A percentile compares a stretch with the other conserved stretches of the same genome.
Evolutionary conservation across 2,797 vertebrate genomes (phyloP).

Genomic region (Cuniculus paca): DNA sequence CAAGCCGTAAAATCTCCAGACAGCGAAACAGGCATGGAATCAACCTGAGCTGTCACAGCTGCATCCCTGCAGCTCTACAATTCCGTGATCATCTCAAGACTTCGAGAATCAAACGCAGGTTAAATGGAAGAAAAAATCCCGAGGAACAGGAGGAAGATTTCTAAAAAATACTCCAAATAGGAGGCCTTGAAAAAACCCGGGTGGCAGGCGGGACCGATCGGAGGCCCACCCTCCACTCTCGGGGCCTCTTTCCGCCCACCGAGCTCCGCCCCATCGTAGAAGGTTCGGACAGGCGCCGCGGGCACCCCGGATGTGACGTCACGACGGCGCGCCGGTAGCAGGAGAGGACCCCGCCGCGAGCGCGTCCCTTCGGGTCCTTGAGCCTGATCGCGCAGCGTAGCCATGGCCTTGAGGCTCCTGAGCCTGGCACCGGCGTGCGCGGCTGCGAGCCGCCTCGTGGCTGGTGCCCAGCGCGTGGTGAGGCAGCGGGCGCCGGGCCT

Average conservation of each 20-base stretch:
- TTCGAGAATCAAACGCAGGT: background rate
- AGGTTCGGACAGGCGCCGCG: conserved; percentile 23
- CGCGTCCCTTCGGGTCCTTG: conserved; percentile 73
- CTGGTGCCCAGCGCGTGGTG: conserved; percentile 61
- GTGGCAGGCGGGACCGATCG: background rate
- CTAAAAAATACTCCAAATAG: background rate
- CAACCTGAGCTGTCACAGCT: background rate
- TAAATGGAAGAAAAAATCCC: background rate
- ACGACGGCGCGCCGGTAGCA: background rate
- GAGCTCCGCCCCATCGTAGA: fast-evolving
- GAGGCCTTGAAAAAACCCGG: background rate
- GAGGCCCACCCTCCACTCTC: fast-evolving
- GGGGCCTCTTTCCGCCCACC: background rate
- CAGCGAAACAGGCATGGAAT: background rate
- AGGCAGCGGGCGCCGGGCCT: background rate
- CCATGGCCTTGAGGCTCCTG: conserved; percentile 74
- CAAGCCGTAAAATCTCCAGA: background rate
- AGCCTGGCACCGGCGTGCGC: background rate
- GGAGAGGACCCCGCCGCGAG: conserved; percentile 41
- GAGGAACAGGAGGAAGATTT: background rate
- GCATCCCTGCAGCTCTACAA: background rate
- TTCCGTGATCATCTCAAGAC: too few species aligned
- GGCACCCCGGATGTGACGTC: conserved; percentile 68
- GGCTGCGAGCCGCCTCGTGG: background rate
- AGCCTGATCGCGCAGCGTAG: background rate